Base-by-base conservation (phyloP, 2,888 invertebrate genomes). In the Labia minor region DNA sequence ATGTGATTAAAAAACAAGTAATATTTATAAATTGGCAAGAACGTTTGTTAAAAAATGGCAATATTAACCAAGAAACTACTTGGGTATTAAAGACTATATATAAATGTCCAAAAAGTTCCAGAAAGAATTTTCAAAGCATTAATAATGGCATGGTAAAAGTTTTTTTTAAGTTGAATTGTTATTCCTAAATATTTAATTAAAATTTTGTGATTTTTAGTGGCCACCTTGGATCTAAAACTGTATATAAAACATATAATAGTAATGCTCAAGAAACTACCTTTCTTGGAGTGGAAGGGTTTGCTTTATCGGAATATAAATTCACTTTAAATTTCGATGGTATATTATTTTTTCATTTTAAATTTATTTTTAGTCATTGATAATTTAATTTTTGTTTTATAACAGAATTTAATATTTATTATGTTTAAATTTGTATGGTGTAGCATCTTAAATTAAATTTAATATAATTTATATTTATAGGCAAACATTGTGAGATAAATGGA, bases 401-500 rank as follows among this genome's bases (percentile, higher is more conserved):
- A n/a, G n/a, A n/a, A n/a, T n/a, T n/a, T n/a, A n/a, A n/a, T n/a
- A n/a, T n/a, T n/a, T n/a, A n/a, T n/a, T n/a, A n/a, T n/a, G n/a
- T n/a, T n/a, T n/a, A n/a, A n/a, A n/a, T n/a, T n/a, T n/a, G n/a
- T n/a, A n/a, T n/a, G n/a, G n/a, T n/a, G n/a, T n/a, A n/a, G n/a
- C n/a, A n/a, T n/a, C n/a, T n/a, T n/a, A n/a, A n/a, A n/a, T n/a
- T n/a, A n/a, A n/a, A n/a, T n/a, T n/a, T n/a, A n/a, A n/a, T n/a
- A n/a, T n/a, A n/a, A 33, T 67, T 66, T 64, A 18, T 68, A n/a
- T 20, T 76, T 76, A 0, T 75, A 85, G 86, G 86, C 11, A 77
- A 84, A n/a, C 90, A 90, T 75, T 87, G 86, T 73, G 90, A 91
- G 76, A 87, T 89, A 1, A 77, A 82, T 0, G 80, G 87, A 16